Evolutionary conservation across 2,888 invertebrate genomes (phyloP).

Genomic region (Synergus gifuensis): DNA sequence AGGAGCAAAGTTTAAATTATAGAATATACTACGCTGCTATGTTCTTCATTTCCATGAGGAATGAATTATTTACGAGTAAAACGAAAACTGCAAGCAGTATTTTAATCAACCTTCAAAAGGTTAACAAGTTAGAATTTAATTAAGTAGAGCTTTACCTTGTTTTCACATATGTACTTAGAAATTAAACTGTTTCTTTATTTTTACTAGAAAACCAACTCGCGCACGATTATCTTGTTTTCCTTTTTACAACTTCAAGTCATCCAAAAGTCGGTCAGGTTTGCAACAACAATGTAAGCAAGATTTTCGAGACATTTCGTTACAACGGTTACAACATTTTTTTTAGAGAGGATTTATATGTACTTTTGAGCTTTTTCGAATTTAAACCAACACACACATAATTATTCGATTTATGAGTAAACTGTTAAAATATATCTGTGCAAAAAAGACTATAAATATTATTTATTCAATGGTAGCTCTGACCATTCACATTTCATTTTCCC

Average conservation of each 20-base stretch:
- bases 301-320: too few species aligned
- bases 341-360: too few species aligned
- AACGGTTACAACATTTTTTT: too few species aligned
- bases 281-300: too few species aligned
- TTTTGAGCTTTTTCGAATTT: too few species aligned
- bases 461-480: background rate
- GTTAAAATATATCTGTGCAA: background rate
- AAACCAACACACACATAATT: too few species aligned
- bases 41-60: background rate
- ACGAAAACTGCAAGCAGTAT: background rate
- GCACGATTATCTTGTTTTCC: background rate
- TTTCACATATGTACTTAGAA: background rate
- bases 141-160: background rate
- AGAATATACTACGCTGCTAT: background rate
- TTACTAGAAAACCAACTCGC: background rate
- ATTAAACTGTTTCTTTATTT: background rate
- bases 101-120: background rate
- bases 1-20: background rate
- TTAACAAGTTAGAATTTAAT: background rate
- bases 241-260: too few species aligned
- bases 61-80: background rate
- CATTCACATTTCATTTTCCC: background rate
- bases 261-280: too few species aligned
- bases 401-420: too few species aligned
- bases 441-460: background rate